Percentiles rank a stretch among this genome's conserved stretches.
Evolutionary conservation across 2,888 invertebrate species (phyloP).

Genomic region (Cyrtodaria siliqua): DNA sequence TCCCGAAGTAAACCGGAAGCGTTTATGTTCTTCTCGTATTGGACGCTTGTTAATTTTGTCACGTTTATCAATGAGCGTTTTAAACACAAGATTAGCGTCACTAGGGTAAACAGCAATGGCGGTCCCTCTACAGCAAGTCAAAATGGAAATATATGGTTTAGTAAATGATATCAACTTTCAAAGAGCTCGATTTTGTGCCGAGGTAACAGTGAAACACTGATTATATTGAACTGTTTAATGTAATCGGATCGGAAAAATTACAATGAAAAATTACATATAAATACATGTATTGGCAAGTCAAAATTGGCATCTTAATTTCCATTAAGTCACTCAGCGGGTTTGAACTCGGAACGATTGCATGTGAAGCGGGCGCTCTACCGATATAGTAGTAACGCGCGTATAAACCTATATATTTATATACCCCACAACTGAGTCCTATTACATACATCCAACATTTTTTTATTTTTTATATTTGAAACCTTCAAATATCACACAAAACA

Average conservation of each 20-base stretch:
- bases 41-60: too few relatives aligned
- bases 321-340: too few relatives aligned
- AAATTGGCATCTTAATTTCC: too few relatives aligned
- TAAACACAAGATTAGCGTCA: constrained; percentile 48
- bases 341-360: too few relatives aligned
- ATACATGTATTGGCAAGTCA: neutral
- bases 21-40: neutral
- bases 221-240: neutral
- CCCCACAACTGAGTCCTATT: too few relatives aligned
- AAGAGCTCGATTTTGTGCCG: constrained; percentile 82
- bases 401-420: too few relatives aligned
- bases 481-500: too few relatives aligned
- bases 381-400: too few relatives aligned
- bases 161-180: constrained; percentile 83
- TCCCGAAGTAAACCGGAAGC: neutral
- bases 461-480: too few relatives aligned
- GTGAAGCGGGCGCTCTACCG: too few relatives aligned
- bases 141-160: constrained; percentile 79
- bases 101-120: constrained; percentile 81
- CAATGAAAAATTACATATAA: neutral
- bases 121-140: constrained; percentile 45
- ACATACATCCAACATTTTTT: too few relatives aligned
- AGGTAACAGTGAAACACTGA: constrained; percentile 69
- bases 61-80: neutral
- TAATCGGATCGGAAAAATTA: neutral